These are phyloP conservation scores for Cryptotis parvus DNA, from an alignment of 2,113 vertebrate species.

Conservation along the genomic window DNA sequence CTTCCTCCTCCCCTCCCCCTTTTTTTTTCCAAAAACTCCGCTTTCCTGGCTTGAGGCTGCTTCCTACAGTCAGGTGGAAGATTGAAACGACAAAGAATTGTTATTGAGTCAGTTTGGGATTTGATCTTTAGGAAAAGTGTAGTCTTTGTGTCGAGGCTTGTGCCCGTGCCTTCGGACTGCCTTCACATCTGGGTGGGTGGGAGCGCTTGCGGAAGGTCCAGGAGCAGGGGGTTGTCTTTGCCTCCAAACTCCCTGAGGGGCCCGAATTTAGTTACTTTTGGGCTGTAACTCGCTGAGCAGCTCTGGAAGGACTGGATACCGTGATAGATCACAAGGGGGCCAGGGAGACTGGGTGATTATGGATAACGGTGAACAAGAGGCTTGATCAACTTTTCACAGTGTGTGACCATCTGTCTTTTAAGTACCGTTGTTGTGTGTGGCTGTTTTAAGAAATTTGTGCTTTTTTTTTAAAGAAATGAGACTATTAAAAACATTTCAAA, in stretches of 20 bases:
- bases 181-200: not conserved
- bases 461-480: slow-evolving; percentile 31
- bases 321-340: not conserved
- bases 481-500: slow-evolving; percentile 61
- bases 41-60: slow-evolving; percentile 11
- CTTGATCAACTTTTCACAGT: not conserved
- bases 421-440: not conserved
- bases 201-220: too few species aligned
- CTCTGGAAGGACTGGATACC: not conserved
- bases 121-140: slow-evolving; percentile 46
- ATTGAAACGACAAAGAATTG: slow-evolving; percentile 3
- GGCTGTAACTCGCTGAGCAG: slow-evolving; percentile 21
- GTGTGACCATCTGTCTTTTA: not conserved
- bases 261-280: slow-evolving; percentile 22
- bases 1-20: not conserved
- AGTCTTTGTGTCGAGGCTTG: slow-evolving; percentile 66
- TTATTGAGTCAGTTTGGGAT: slow-evolving; percentile 34
- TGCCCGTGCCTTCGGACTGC: slow-evolving; percentile 30
- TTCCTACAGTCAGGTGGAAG: slow-evolving; percentile 6
- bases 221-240: slow-evolving; percentile 13
- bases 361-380: slow-evolving; percentile 11
- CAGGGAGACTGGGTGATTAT: not conserved
- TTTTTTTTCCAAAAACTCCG: too few species aligned
- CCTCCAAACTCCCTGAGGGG: not conserved
- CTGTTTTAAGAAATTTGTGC: slow-evolving; percentile 8